Percentiles rank a stretch among this genome's conserved stretches.
These are phyloP conservation scores for Melanotus villosus DNA, from an alignment of 2,888 invertebrate species.

Conservation along the genomic window DNA sequence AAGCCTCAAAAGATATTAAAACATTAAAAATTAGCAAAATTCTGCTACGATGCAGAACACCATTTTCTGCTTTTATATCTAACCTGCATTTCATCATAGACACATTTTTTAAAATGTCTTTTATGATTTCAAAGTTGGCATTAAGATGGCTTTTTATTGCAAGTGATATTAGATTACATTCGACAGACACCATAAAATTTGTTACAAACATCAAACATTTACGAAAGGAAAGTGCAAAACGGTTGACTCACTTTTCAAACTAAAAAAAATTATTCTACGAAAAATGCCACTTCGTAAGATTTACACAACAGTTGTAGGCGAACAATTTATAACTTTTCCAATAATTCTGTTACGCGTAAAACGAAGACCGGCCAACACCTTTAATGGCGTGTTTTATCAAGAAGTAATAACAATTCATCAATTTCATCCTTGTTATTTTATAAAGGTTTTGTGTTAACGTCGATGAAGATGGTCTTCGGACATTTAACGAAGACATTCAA, in stretches of 20 bases:
- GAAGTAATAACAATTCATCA: too few species aligned
- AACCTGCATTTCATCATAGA: too few species aligned
- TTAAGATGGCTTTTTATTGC: background rate
- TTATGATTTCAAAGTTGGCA: conserved; percentile 2
- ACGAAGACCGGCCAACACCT: background rate
- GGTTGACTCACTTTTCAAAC: conserved; percentile 5
- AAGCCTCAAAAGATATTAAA: too few species aligned
- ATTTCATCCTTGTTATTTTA: too few species aligned
- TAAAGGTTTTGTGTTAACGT: too few species aligned
- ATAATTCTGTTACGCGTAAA: background rate
- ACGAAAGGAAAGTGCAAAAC: conserved; percentile 1
- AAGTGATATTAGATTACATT: conserved; percentile 5
- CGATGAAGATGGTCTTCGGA: too few species aligned
- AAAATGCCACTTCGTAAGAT: conserved; percentile 12
- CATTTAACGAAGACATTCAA: too few species aligned
- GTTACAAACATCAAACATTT: conserved; percentile 12
- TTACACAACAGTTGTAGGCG: conserved; percentile 2
- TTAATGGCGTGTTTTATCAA: too few species aligned
- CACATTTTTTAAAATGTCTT: too few species aligned
- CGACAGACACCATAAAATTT: background rate
- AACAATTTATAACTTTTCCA: conserved; percentile 9
- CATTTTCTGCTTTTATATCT: too few species aligned
- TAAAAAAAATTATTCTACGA: background rate
- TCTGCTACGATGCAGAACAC: too few species aligned
- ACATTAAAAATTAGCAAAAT: too few species aligned